Percentiles rank a stretch among this genome's conserved stretches.
These are phyloP conservation scores for Lepidocyrtoides sp. DNA, from an alignment of 2,888 invertebrate species.

Conservation along the genomic window DNA sequence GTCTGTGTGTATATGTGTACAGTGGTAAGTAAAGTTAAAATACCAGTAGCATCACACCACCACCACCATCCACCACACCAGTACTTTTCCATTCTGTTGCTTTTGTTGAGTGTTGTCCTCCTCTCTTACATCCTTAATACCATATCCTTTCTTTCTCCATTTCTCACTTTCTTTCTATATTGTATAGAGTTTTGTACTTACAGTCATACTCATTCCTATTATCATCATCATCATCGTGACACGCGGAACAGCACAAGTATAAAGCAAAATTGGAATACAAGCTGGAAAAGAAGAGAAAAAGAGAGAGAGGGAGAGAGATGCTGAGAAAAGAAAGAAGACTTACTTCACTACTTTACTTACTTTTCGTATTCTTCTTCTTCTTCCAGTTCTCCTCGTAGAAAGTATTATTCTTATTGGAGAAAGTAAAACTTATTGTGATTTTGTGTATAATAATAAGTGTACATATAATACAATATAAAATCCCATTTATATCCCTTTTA, in stretches of 20 bases:
- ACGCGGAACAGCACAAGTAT: neutral
- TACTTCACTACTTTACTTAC: constrained; percentile 41
- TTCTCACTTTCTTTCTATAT: neutral
- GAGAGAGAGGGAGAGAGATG: neutral
- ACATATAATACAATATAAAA: neutral
- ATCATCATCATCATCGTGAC: neutral
- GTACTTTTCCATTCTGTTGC: constrained; percentile 55
- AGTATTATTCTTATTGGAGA: neutral
- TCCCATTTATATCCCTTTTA: no score
- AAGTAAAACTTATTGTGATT: constrained; percentile 55
- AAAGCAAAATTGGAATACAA: constrained; percentile 13
- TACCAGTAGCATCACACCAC: constrained; percentile 12
- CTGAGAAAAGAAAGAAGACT: constrained; percentile 11
- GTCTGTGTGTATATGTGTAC: no score
- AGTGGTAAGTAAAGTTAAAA: neutral
- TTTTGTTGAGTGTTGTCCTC: constrained; percentile 22
- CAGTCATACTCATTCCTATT: neutral
- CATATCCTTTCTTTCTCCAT: neutral
- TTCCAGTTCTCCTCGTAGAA: constrained; percentile 12
- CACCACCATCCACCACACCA: constrained; percentile 1
- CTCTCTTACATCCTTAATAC: neutral
- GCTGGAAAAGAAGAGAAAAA: neutral
- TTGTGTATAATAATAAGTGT: constrained; percentile 2
- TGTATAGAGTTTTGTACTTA: neutral
- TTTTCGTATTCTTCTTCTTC: constrained; percentile 15